Evolutionary conservation across 1,140 invertebrate species (phyloP), one percentile per base, ranked within the genome.

Genomic region (Centruroides vittatus): DNA sequence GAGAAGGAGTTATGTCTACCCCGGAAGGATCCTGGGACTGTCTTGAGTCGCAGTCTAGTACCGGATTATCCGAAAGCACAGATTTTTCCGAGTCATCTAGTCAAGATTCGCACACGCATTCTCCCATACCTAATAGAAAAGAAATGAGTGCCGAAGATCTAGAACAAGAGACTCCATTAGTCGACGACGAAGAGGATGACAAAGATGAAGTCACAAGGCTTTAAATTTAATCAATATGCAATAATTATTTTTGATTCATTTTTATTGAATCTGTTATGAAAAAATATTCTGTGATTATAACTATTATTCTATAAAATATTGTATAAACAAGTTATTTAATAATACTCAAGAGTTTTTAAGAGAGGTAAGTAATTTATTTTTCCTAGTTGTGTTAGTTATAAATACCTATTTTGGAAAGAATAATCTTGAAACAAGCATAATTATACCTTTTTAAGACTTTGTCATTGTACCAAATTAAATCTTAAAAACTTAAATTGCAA

Each of bases 11-110:
- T 3, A 23, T 60, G 49, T 47, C 35, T 7, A 56, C 54, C 35
- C 62, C 62, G 4, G 58, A 64, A 50, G 63, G 63, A 11, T 64
- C 63, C 49, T 64, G 63, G 63, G 63, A 64, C 51, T 59, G 63
- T 35, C 47, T 64, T 3, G 63, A 64, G 46, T 61, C 59, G 5
- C 62, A 63, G 10, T 63, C 62, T 6, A 63, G 62, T 9, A 63
- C 62, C 23, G 62, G 62, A 46, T 53, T 63, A 23, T 63, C 62
- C 2, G 62, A 63, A 55, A 63, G 62, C 41, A 63, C 62, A 35
- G 62, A 63, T 49, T 63, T 63, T 46, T 63, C 62, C 11, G 62
- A 63, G 41, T 63, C 62, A 35, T 63, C 62, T 34, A 63, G 62
- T 55, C 62, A 60, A 58, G 55, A 54, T 35, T 62, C 61, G 12